Base-by-base conservation (phyloP, 2,113 vertebrate species). In the Ageneiosus marmoratus region DNA sequence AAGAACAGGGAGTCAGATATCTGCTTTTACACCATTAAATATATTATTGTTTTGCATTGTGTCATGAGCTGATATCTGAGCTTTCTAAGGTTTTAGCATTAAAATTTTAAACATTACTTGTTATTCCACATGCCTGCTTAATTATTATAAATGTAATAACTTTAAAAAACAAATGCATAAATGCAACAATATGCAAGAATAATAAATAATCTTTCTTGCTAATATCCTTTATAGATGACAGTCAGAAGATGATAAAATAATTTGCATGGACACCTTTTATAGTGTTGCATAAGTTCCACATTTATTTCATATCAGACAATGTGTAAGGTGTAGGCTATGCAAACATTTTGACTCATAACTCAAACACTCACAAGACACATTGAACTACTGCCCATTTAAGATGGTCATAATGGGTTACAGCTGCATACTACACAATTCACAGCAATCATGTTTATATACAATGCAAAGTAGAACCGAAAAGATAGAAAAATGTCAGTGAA, bases 291-390 rank as follows among this genome's bases (percentile, higher is more conserved):
- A 94, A 95, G 93, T 95, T 94, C 91, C 94, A 96, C 94, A 88
- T 97, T 97, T 97, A 98, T 98, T 98, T 97, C 88, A 91, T 94
- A 95, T 95, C 89, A 90, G 93, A 98, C 95, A 95, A 94, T 93
- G 94, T 94, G 92, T 94, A 92, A 91, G 94, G 53, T 83, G 75
- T 72, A 70, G 56, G 93, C 94, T 93, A 93, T 94, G 94, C 93
- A 92, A 94, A 96, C 90, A 92, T 94, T 78, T 88, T 94, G 91
- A 93, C 91, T 92, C 90, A 89, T 91, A 92, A 95, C 88, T 91
- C 92, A 92, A 93, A 94, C 90, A 93, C 94, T 93, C 93, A 92
- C 93, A 88, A 90, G 85, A 91, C 88, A 96, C 95, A 91, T 89
- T 87, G 89, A 92, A 92, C 92, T 93, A 94, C 92, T 89, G 89